These are phyloP conservation scores for Stenopsyche tienmushanensis DNA, from an alignment of 1,140 invertebrate genomes.

Conservation along the genomic window DNA sequence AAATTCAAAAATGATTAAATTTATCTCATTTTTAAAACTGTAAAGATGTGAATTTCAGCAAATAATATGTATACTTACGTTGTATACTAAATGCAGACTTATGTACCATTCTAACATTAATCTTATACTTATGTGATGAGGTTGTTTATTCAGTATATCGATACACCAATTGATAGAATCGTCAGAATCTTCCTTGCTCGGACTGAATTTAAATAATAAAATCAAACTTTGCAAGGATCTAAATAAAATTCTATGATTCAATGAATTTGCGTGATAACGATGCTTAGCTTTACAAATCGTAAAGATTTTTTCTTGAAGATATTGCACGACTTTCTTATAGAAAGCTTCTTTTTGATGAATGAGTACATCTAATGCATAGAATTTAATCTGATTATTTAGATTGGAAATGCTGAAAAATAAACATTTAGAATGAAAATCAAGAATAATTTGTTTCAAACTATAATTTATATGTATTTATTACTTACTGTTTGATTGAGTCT, in stretches of 20 bases:
- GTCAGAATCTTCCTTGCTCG: background rate
- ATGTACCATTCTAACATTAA: constrained; percentile 39
- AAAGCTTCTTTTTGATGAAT: constrained; percentile 17
- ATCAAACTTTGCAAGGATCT: constrained; percentile 31
- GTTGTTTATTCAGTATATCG: constrained; percentile 30
- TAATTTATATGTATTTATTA: too few species aligned
- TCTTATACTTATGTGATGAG: constrained; percentile 34
- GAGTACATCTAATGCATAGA: constrained; percentile 21
- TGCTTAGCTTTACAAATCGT: constrained; percentile 23
- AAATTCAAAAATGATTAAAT: constrained; percentile 16
- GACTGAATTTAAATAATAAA: constrained; percentile 21
- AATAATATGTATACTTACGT: constrained; percentile 16
- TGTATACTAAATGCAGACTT: constrained; percentile 29
- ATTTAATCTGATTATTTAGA: constrained; percentile 22
- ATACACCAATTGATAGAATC: constrained; percentile 34
- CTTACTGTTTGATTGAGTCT: constrained; percentile 24
- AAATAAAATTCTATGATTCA: constrained; percentile 36
- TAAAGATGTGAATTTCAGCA: too few species aligned
- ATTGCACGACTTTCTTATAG: constrained; percentile 11
- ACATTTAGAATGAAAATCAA: background rate
- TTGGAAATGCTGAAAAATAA: constrained; percentile 33
- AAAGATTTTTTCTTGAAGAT: constrained; percentile 16
- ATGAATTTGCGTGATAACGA: constrained; percentile 36
- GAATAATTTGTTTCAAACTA: background rate
- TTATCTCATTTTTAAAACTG: background rate